Base-by-base conservation (phyloP, 2,113 vertebrate genomes). In the Mustela nigripes region DNA sequence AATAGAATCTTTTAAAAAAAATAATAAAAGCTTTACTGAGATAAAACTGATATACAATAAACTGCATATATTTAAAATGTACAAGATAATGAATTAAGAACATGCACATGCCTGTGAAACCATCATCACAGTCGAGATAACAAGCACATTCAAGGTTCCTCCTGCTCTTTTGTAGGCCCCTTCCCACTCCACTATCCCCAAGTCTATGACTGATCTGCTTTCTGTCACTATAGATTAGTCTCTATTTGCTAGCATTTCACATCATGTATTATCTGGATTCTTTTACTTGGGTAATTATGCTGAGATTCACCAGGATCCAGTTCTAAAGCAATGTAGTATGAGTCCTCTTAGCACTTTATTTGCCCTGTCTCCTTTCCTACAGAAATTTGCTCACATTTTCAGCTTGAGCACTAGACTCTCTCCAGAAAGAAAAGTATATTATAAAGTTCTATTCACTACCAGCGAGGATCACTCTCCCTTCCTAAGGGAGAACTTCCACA, bases 321-420 rank as follows among this genome's bases (percentile, higher is more conserved):
- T 83, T 94, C 48, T 95, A 95, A 89, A 96, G 74, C 58, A 94
- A 94, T 36, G 48, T 39, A 90, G 39, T 31, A n/a, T 67, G 48
- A 95, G 53, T 95, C 21, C 89, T 81, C 78, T 69, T 50, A 45
- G 67, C 33, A 93, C 58, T 91, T 94, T 89, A 83, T 87, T 80
- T 87, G 39, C 33, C 21, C 7, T 65, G 4, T 5, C 16, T 73
- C 33, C 5, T 83, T 92, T 24, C 60, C 65, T 83, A 63, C 0
- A 96, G 60, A 96, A 97, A 89, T 63, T 21, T 94, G 82, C 73
- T 90, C 62, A 62, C 10, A 92, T 94, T 96, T 96, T 83, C 63
- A 84, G 74, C 26, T 95, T 56, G n/a, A 91, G 58, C 53, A 96
- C 15, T 39, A 96, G 62, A 95, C 53, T 93, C 56, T 94, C 65